Conservation (phyloP, 2,888 invertebrate genomes). For the Drosophila pseudotakahashii region DNA sequence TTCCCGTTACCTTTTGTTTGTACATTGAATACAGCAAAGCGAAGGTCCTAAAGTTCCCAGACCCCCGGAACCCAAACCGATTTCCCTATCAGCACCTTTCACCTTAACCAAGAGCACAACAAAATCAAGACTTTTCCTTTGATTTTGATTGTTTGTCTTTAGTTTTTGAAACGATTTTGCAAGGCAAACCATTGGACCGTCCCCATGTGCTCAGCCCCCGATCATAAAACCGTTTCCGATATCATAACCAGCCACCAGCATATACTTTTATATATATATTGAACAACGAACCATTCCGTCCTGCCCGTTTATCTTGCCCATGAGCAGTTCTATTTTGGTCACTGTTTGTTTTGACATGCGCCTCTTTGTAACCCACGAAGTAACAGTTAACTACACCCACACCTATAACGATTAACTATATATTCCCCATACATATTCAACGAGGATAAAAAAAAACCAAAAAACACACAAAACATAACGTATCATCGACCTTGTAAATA, state of each 20-base stretch:
- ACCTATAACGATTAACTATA: constrained; percentile 40
- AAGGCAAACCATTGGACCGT: constrained; percentile 20
- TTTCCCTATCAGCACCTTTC: constrained; percentile 28
- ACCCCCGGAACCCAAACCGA: constrained; percentile 10
- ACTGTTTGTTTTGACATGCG: constrained; percentile 72
- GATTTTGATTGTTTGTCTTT: constrained; percentile 31
- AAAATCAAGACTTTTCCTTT: constrained; percentile 35
- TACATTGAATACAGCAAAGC: constrained; percentile 53
- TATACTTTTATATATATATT: constrained; percentile 21
- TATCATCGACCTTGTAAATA: constrained; percentile 80
- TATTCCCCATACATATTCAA: constrained; percentile 61
- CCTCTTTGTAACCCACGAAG: constrained; percentile 56
- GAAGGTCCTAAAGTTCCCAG: constrained; percentile 21
- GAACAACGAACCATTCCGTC: constrained; percentile 48
- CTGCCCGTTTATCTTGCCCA: constrained; percentile 56
- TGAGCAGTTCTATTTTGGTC: constrained; percentile 65
- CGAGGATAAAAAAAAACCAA: constrained; percentile 11
- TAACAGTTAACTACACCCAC: constrained; percentile 37
- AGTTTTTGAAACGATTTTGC: constrained; percentile 27
- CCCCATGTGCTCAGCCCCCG: constrained; percentile 22
- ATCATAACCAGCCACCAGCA: constrained; percentile 18
- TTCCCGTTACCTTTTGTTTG: constrained; percentile 47
- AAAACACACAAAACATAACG: constrained; percentile 29
- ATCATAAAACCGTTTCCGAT: constrained; percentile 15
- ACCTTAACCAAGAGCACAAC: constrained; percentile 28